Evolutionary conservation across 2,888 invertebrate genomes (phyloP), one percentile per base, ranked within the genome.

Genomic region (Taphrorychus bicolor): DNA sequence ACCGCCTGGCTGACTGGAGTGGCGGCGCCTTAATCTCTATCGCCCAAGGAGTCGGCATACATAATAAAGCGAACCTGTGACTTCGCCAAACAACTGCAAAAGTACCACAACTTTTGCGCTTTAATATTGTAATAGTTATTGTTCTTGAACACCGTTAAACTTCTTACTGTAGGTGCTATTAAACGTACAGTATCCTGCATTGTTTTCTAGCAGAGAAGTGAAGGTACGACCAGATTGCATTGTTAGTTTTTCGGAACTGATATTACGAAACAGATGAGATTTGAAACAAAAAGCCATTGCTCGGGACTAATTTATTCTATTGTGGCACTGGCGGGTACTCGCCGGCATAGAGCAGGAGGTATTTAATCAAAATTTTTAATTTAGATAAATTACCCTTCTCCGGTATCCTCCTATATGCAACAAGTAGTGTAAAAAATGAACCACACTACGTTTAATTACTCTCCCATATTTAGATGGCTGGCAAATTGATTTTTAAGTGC

Each of bases 51-150:
- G 41, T 59, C 9, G 53, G 11, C 17, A 45, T 58, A 59, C 53
- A 65, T 59, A 65, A 65, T 65, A n/a, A n/a, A n/a, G 53, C 17
- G 19, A 49, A 18, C 14, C 65, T 52, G 52, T 59, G 24, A 54
- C 59, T 59, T 49, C n/a, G n/a, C n/a, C 42, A 51, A 51, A 52
- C 57, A 64, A 42, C 57, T 54, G 40, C 49, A 32, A 54, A 61
- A 41, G 17, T 56, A 59, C 53, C 52, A 57, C 16, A 23, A 42
- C 40, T 3, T 52, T 41, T 14, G 14, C 24, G 52, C 65, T 53
- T n/a, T 59, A 65, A 59, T 65, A 53, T 65, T 54, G 11, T 32
- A 52, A 54, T 65, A 51, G 59, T 65, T 65, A 59, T 65, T 65
- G 62, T 63, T 63, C 62, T 51, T 19, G 54, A 23, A 17, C 23